A percentile compares a stretch with the other conserved stretches of the same genome.
phyloP scores from a whole-genome alignment of 35 echinoderm and acorn worm genomes.

The Apostichopus parvimensis region DNA sequence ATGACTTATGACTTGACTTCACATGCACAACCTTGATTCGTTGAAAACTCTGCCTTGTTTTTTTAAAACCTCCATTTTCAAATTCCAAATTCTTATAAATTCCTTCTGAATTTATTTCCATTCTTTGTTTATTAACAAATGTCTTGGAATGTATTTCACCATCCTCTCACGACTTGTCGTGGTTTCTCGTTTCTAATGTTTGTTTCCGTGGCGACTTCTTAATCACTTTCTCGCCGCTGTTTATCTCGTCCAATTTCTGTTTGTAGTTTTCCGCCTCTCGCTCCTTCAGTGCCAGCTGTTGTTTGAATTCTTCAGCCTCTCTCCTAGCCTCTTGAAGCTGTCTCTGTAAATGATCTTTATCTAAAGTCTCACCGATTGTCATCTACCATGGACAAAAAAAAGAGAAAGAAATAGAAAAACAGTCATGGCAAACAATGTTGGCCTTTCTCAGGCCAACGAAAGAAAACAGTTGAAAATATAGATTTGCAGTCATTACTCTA shows the following conservation, averaged over 20 bases:
- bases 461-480: too few species aligned
- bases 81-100: too few species aligned
- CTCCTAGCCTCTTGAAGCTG: slow-evolving; percentile 31
- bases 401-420: too few species aligned
- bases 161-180: slow-evolving; percentile 1
- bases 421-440: too few species aligned
- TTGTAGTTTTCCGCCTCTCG: slow-evolving; percentile 46
- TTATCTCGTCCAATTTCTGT: slow-evolving; percentile 47
- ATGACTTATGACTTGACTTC: too few species aligned
- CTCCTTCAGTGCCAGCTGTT: slow-evolving; percentile 29
- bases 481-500: too few species aligned
- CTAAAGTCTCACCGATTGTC: neutral
- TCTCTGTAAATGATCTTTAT: slow-evolving; percentile 31
- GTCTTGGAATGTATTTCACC: neutral
- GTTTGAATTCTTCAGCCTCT: slow-evolving; percentile 41
- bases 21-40: too few species aligned
- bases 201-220: slow-evolving; percentile 39
- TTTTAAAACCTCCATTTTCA: too few species aligned
- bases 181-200: slow-evolving; percentile 6
- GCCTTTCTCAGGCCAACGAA: too few species aligned
- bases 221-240: neutral
- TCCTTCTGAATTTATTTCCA: too few species aligned
- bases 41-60: too few species aligned
- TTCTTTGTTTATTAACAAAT: neutral
- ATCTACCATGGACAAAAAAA: neutral